Evolutionary conservation across 2,888 invertebrate genomes (phyloP).

Genomic region (Xanthorhoe designata): DNA sequence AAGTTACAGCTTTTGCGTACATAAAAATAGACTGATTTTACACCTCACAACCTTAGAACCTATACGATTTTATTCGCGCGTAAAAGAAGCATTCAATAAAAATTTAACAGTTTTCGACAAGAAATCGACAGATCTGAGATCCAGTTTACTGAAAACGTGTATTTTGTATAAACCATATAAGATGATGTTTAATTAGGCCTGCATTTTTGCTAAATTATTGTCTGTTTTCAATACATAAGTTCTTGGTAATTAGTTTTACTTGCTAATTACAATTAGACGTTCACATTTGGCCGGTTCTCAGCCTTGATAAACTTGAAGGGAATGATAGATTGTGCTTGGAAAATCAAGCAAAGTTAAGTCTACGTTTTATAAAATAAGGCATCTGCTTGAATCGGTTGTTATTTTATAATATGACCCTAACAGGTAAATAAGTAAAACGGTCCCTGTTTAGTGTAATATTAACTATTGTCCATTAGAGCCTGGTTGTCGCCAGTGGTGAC

Average conservation of each 20-base stretch:
- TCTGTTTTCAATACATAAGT: not conserved
- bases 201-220: not conserved
- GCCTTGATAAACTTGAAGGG: slow-evolving; percentile 5
- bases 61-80: slow-evolving; percentile 69
- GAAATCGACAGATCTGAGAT: slow-evolving; percentile 58
- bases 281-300: slow-evolving; percentile 2
- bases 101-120: slow-evolving; percentile 69
- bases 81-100: slow-evolving; percentile 78
- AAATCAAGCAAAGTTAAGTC: not conserved
- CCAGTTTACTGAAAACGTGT: not conserved
- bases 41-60: slow-evolving; percentile 64
- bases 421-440: too few species aligned
- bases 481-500: too few species aligned
- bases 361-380: not conserved
- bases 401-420: too few species aligned
- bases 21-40: slow-evolving; percentile 81
- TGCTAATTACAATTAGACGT: slow-evolving; percentile 7
- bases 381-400: not conserved
- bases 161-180: not conserved
- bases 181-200: not conserved
- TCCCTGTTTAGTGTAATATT: too few species aligned
- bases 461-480: too few species aligned
- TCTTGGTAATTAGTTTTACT: not conserved
- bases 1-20: slow-evolving; percentile 70
- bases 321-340: slow-evolving; percentile 1